phyloP scores from a whole-genome alignment of 2,113 vertebrate species.

The Cyprinodon tularosa region DNA sequence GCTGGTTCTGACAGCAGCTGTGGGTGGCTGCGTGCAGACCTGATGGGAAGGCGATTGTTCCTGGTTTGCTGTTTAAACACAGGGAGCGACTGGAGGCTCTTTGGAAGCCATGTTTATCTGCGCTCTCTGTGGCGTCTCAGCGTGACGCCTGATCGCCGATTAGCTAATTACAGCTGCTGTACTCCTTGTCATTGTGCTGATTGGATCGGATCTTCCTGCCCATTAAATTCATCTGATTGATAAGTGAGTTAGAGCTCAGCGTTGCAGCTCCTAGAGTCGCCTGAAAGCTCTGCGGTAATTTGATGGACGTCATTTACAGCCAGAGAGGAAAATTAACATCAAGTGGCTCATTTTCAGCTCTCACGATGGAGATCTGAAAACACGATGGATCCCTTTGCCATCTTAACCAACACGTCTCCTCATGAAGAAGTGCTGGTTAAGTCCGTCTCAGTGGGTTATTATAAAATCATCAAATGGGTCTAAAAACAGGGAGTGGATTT shows the following conservation, averaged over 20 bases:
- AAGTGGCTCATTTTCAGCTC: neutral
- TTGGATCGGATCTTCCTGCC: neutral
- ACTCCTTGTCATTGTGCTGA: slow-evolving; percentile 23
- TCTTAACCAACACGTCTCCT: too few relatives aligned
- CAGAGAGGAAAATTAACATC: neutral
- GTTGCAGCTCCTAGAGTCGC: neutral
- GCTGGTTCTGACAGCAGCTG: slow-evolving; percentile 41
- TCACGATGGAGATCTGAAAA: neutral
- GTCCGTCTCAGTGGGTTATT: too few relatives aligned
- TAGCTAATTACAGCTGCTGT: slow-evolving; percentile 18
- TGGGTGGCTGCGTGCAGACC: slow-evolving; percentile 22
- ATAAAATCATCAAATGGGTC: too few relatives aligned
- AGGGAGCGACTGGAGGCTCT: slow-evolving; percentile 14
- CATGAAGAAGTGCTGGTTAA: neutral
- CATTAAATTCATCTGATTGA: neutral
- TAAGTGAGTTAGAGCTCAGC: neutral
- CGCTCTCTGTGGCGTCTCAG: neutral
- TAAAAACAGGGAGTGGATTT: too few relatives aligned
- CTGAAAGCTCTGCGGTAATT: neutral
- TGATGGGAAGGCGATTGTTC: slow-evolving; percentile 34
- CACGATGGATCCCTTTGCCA: neutral
- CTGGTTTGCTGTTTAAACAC: slow-evolving; percentile 12
- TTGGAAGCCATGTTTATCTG: slow-evolving; percentile 5
- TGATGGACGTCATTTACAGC: neutral
- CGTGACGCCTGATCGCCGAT: slow-evolving; percentile 27